These are phyloP conservation scores for Megalops atlanticus DNA, from an alignment of 2,113 vertebrate genomes.

Conservation along the genomic window DNA sequence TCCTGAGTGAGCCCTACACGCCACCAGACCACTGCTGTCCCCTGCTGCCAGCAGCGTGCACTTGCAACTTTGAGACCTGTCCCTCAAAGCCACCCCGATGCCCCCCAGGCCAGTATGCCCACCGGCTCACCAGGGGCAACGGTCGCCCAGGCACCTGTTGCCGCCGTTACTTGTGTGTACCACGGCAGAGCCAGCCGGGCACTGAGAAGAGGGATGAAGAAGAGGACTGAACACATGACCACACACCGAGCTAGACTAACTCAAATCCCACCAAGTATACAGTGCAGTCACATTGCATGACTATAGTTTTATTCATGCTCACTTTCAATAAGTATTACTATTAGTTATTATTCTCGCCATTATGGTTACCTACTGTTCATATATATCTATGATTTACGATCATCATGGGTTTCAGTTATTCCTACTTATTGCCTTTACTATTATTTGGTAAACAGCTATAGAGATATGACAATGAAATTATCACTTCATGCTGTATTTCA, in stretches of 20 bases:
- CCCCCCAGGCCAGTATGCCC: background rate
- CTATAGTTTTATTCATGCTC: background rate
- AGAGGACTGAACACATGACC: background rate
- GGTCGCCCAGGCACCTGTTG: conserved; percentile 31
- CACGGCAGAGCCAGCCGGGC: background rate
- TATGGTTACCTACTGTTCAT: too few relatives aligned
- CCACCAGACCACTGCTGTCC: conserved; percentile 36
- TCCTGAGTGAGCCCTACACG: conserved; percentile 8
- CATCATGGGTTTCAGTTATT: too few relatives aligned
- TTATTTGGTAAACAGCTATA: too few relatives aligned
- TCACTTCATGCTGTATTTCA: background rate
- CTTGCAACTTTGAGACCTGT: conserved; percentile 16
- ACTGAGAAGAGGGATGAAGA: background rate
- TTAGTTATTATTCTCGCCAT: background rate
- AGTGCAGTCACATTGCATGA: background rate
- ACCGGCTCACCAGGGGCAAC: background rate
- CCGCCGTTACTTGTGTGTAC: conserved; percentile 10
- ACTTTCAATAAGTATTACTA: background rate
- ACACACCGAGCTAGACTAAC: background rate
- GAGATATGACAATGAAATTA: background rate
- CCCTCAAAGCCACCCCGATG: background rate
- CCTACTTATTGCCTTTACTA: too few relatives aligned
- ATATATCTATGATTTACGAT: too few relatives aligned
- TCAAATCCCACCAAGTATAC: background rate
- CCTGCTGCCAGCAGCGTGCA: conserved; percentile 26